Evolutionary conservation across 2,797 vertebrate species (phyloP), one percentile per base, ranked within the genome.

Genomic region (Amphiprion clarkii): DNA sequence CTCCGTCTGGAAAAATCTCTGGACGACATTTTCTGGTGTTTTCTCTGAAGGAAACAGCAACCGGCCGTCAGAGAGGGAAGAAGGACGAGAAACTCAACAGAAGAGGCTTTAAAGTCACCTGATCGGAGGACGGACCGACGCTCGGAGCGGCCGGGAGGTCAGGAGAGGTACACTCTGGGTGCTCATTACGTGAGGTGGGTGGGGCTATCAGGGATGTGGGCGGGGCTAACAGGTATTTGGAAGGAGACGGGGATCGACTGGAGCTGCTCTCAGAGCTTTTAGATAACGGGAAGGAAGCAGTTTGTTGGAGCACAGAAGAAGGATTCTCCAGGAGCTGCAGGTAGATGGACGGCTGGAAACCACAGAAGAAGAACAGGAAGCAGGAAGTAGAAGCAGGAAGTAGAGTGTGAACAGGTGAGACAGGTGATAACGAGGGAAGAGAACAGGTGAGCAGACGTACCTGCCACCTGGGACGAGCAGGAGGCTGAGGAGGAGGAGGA

Each of bases 1-100:
- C 95, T 98, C 93, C 94, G 97, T 91, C 92, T 94, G 88, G 95
- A 95, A 91, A 97, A 97, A 46, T 96, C 96, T 89, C 94, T 95
- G 83, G 95, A 87, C 12, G 96, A 93, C 87, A 94, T 61, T 60
- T 81, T 91, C 89, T 95, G 94, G 69, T 89, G 88, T 92, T 95
- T 96, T 86, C 90, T 97, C 97, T 98, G 94, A 57, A 81, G 55
- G n/a, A 4, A 71, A 65, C 12, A 42, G 40, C 40, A 42, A 13
- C 12, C 5, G 40, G 40, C 40, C 6, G 40, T 42, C 40, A 42
- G 14, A 42, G 12, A 3, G 14, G 3, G 40, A 42, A 42, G 40
- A 42, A 7, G 7, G 6, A 36, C 33, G 0, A 36, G 6, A 36
- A 7, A 36, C 1, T 7, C 8, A 36, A 36, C 12, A 39, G 44